phyloP scores from a whole-genome alignment of 1,140 invertebrate species.

The Anagrus nilaparvatae region DNA sequence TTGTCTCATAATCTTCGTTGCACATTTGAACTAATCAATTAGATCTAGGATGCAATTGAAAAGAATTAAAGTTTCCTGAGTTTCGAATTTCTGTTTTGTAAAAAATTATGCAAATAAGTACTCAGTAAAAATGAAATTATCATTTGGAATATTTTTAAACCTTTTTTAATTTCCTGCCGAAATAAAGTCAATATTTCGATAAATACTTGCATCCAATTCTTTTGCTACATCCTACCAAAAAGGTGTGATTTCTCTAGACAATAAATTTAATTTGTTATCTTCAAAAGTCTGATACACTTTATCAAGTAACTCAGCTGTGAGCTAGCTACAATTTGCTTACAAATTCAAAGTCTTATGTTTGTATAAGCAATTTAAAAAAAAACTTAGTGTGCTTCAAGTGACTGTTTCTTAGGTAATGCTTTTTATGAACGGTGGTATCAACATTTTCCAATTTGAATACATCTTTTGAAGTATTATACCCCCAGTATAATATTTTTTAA shows the following conservation, averaged over 20 bases:
- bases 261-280: conserved; percentile 43
- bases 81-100: conserved; percentile 27
- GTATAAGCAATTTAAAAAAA: conserved; percentile 21
- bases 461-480: too few relatives aligned
- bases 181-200: conserved; percentile 83
- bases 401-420: conserved; percentile 53
- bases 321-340: conserved; percentile 20
- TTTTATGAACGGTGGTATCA: conserved; percentile 59
- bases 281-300: conserved; percentile 26
- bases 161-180: conserved; percentile 73
- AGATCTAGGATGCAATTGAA: conserved; percentile 62
- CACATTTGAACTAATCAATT: conserved; percentile 61
- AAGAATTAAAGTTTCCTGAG: conserved; percentile 43
- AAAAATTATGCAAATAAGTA: background rate
- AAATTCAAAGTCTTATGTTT: too few relatives aligned
- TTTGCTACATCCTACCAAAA: conserved; percentile 88
- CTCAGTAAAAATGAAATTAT: background rate
- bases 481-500: too few relatives aligned
- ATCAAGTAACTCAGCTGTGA: conserved; percentile 27
- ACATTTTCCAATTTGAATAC: conserved; percentile 67
- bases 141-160: conserved; percentile 28
- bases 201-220: conserved; percentile 73
- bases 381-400: conserved; percentile 31
- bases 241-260: conserved; percentile 58
- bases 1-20: conserved; percentile 39